A percentile compares a stretch with the other conserved stretches of the same genome.
These are phyloP conservation scores for Gymnopithys bicolor DNA, from an alignment of 2,797 vertebrate genomes.

Conservation along the genomic window DNA sequence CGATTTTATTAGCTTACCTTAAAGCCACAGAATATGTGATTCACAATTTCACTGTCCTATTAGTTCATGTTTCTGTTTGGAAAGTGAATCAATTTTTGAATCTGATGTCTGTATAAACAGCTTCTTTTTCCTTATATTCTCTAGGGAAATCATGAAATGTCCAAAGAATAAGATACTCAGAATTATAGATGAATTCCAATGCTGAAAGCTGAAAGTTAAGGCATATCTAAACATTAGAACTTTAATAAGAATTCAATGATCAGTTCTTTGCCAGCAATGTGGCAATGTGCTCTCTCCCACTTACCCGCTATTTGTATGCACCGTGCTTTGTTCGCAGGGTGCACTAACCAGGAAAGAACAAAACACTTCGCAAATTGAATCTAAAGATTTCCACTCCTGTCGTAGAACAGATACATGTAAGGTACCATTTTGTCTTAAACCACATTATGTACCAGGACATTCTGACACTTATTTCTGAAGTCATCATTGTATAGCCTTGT, in stretches of 20 bases:
- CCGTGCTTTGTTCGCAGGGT: background rate
- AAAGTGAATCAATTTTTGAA: constrained; percentile 34
- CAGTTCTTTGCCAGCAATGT: background rate
- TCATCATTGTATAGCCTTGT: background rate
- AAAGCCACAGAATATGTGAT: constrained; percentile 12
- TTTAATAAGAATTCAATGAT: constrained; percentile 1
- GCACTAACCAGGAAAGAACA: background rate
- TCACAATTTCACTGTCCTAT: background rate
- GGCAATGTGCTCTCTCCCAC: background rate
- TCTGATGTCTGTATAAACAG: background rate
- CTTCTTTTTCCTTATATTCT: background rate
- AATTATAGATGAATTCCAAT: background rate
- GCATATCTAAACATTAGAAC: background rate
- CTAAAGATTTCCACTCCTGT: constrained; percentile 3
- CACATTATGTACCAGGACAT: background rate
- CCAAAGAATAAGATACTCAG: background rate
- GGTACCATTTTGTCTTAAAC: constrained; percentile 41
- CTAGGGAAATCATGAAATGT: constrained; percentile 18
- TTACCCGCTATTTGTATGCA: background rate
- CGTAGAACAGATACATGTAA: constrained; percentile 23
- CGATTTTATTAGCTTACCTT: constrained; percentile 10
- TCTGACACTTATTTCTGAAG: constrained; percentile 21
- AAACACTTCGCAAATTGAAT: constrained; percentile 5
- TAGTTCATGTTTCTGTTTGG: constrained; percentile 19
- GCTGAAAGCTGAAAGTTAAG: background rate